phyloP scores from a whole-genome alignment of 2,113 vertebrate genomes.

The Symphodus melops region DNA sequence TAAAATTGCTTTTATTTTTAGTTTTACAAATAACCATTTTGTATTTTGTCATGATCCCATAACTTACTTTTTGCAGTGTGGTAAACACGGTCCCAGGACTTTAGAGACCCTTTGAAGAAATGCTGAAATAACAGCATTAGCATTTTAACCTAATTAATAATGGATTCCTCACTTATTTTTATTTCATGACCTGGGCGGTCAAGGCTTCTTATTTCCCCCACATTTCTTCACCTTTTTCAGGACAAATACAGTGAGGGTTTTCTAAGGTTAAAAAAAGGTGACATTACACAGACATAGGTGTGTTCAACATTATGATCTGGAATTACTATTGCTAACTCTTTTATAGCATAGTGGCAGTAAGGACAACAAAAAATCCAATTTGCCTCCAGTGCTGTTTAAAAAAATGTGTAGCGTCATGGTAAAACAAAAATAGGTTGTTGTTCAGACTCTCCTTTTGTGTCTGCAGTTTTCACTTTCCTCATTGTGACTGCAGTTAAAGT shows the following conservation, averaged over 20 bases:
- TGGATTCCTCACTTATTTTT: conserved; percentile 12
- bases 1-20: too few species aligned
- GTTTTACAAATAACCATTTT: neutral
- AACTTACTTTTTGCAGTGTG: neutral
- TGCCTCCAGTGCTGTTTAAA: conserved; percentile 2
- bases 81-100: neutral
- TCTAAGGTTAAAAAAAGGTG: neutral
- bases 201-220: neutral
- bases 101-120: neutral
- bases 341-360: neutral
- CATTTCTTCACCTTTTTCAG: conserved; percentile 9
- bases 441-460: neutral
- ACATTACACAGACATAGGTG: neutral
- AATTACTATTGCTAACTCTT: neutral
- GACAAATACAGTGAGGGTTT: neutral
- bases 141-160: conserved; percentile 11
- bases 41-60: neutral
- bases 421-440: conserved; percentile 8
- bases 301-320: neutral
- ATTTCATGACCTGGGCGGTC: conserved; percentile 20
- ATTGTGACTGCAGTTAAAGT: conserved; percentile 41
- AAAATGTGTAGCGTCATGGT: neutral
- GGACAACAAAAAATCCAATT: neutral
- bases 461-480: conserved; percentile 16
- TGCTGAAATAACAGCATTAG: neutral